These are phyloP conservation scores for Hiodon tergisus DNA, from an alignment of 2,113 vertebrate genomes.

Conservation along the genomic window DNA sequence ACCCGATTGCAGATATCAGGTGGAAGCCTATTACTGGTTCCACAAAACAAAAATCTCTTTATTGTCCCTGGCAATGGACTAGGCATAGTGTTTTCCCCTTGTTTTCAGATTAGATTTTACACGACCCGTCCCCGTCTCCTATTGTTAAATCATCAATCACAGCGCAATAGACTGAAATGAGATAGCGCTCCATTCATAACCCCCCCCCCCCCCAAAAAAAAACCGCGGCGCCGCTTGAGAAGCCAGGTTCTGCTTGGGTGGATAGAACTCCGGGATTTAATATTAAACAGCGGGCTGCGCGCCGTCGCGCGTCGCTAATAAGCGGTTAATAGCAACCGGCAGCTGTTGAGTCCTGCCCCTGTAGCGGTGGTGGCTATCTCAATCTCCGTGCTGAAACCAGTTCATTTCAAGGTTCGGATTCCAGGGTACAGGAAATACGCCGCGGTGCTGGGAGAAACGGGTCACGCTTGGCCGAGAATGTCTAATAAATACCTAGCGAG, in stretches of 20 bases:
- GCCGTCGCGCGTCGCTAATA: background rate
- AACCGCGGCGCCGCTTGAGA: background rate
- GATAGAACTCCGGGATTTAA: constrained; percentile 10
- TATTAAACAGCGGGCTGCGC: constrained; percentile 11
- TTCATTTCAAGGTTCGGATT: too few species aligned
- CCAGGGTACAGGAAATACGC: too few species aligned
- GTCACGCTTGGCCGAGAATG: background rate
- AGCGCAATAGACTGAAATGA: background rate
- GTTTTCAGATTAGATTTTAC: background rate
- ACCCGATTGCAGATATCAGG: background rate
- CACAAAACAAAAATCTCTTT: background rate
- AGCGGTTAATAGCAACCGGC: background rate
- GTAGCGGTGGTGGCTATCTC: too few species aligned
- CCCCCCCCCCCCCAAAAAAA: too few species aligned
- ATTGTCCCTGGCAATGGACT: background rate
- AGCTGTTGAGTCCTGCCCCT: too few species aligned
- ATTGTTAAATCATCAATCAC: too few species aligned
- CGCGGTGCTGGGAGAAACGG: background rate
- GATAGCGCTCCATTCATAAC: constrained; percentile 13
- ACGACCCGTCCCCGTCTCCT: too few species aligned
- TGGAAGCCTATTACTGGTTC: background rate
- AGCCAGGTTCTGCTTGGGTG: background rate
- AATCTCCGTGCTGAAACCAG: too few species aligned
- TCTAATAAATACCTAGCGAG: background rate
- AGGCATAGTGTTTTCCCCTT: background rate